These are phyloP conservation scores for Brachylomia viminalis DNA, from an alignment of 2,888 invertebrate species.

Conservation along the genomic window DNA sequence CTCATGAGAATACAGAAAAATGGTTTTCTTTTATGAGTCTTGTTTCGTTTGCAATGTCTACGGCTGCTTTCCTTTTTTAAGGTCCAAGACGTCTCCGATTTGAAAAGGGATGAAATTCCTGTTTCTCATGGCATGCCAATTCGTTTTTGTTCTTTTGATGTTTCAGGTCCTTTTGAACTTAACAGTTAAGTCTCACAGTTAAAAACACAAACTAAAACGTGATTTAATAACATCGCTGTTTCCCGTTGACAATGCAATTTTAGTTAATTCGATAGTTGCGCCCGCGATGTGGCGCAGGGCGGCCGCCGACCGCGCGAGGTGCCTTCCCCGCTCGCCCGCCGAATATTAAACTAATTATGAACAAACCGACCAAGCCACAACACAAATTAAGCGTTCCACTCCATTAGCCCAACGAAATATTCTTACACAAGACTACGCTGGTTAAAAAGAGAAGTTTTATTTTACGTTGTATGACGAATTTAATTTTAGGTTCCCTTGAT, in stretches of 20 bases:
- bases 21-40: conserved; percentile 35
- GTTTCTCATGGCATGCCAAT: neutral
- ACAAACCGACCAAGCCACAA: conserved; percentile 81
- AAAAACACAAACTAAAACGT: conserved; percentile 33
- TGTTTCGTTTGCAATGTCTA: conserved; percentile 44
- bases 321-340: conserved; percentile 62
- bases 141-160: neutral
- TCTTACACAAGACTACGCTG: conserved; percentile 48
- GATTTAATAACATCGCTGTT: conserved; percentile 64
- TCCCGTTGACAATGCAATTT: conserved; percentile 87
- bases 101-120: neutral
- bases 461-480: conserved; percentile 1
- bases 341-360: conserved; percentile 87
- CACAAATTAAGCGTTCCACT: conserved; percentile 81
- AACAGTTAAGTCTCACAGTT: neutral
- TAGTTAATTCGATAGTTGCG: conserved; percentile 83
- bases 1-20: conserved; percentile 42
- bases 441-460: conserved; percentile 36
- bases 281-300: conserved; percentile 63
- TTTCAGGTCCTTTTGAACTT: neutral
- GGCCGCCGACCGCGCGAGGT: conserved; percentile 47
- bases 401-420: conserved; percentile 77
- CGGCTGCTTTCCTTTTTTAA: conserved; percentile 31
- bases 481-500: conserved; percentile 6
- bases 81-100: neutral